phyloP scores from a whole-genome alignment of 2,113 vertebrate species.

The Apistogramma diplotaenia region DNA sequence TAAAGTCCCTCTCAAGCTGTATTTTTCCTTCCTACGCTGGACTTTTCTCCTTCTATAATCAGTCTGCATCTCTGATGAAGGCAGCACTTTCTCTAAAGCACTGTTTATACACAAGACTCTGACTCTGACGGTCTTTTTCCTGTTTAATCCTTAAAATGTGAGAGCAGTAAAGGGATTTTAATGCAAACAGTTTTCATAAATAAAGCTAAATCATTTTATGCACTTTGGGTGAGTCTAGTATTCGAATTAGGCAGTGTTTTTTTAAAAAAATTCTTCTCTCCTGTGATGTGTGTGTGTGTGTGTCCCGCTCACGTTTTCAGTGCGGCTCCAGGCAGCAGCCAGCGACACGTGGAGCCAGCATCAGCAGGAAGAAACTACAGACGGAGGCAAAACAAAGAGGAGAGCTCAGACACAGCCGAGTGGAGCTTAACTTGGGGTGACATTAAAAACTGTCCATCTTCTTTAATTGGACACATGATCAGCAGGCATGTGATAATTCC shows the following conservation, averaged over 20 bases:
- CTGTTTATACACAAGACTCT: neutral
- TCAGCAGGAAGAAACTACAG: conserved; percentile 23
- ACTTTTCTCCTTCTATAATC: neutral
- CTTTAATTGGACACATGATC: neutral
- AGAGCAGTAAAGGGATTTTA: neutral
- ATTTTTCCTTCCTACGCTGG: neutral
- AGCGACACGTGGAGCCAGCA: conserved; percentile 31
- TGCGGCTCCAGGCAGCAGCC: neutral
- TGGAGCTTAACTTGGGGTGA: neutral
- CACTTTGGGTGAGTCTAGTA: neutral
- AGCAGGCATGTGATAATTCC: neutral
- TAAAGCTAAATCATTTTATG: neutral
- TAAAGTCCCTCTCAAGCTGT: neutral
- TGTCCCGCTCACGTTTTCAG: conserved; percentile 26
- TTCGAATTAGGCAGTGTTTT: neutral
- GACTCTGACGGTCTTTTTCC: neutral
- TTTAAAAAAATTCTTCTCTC: neutral
- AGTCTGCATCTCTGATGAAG: neutral
- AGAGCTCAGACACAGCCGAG: neutral
- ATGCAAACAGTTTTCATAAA: neutral
- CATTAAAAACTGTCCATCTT: neutral
- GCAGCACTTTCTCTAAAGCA: neutral
- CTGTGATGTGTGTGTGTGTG: neutral
- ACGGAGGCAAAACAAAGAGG: neutral
- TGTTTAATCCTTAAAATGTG: neutral